A percentile compares a stretch with the other conserved stretches of the same genome.
Conservation (phyloP, 2,888 invertebrate species). For the Melanchra persicariae region DNA sequence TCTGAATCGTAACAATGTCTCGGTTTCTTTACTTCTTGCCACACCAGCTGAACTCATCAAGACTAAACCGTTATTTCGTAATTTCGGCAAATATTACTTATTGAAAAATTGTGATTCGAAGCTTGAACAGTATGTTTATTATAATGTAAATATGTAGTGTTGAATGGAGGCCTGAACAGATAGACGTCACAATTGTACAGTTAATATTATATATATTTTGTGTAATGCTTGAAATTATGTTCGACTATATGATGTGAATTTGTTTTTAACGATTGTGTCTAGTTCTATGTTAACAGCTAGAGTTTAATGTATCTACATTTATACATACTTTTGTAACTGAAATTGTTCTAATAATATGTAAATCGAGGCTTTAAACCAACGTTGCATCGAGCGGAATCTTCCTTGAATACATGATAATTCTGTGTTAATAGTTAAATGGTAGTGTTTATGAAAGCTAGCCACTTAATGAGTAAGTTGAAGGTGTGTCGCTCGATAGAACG, state of each 20-base stretch:
- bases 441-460: constrained; percentile 59
- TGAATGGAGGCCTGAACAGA: constrained; percentile 85
- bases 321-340: constrained; percentile 59
- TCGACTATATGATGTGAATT: constrained; percentile 79
- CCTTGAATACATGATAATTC: constrained; percentile 58
- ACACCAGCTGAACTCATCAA: constrained; percentile 60
- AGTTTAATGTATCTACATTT: constrained; percentile 57
- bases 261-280: constrained; percentile 72
- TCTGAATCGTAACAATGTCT: neutral
- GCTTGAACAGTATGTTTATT: constrained; percentile 70
- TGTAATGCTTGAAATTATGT: constrained; percentile 86
- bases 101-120: constrained; percentile 75
- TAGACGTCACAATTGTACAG: constrained; percentile 84
- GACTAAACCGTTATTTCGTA: constrained; percentile 62
- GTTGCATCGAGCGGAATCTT: constrained; percentile 64
- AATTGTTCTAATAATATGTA: constrained; percentile 54
- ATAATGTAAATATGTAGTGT: constrained; percentile 86
- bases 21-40: constrained; percentile 39
- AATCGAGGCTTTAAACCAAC: constrained; percentile 57
- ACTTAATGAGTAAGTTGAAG: constrained; percentile 48
- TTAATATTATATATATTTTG: constrained; percentile 67
- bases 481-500: constrained; percentile 58
- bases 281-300: constrained; percentile 56
- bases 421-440: constrained; percentile 61
- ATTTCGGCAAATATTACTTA: constrained; percentile 83